Evolutionary conservation across 1,140 invertebrate species (phyloP), one percentile per base, ranked within the genome.

Genomic region (Formica selysi): DNA sequence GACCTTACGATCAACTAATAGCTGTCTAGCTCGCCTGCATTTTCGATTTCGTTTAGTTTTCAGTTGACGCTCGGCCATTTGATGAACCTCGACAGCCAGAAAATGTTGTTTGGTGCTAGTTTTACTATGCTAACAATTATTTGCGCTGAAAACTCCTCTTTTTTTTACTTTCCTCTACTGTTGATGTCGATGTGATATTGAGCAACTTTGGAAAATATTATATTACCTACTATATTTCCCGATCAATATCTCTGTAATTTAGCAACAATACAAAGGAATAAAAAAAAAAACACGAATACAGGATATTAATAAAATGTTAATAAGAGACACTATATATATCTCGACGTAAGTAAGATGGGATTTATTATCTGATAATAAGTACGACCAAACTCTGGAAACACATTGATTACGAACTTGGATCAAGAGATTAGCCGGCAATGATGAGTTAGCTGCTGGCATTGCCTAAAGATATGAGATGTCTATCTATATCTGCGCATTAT

Each of bases 31-130:
- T 29, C 54, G 22, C 38, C 44, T 32, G 76, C 41, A 19, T 78
- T 76, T 32, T 16, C 74, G 22, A 44, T 44, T 22, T 38, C 32
- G 54, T 13, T 68, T 48, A 38, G 54, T 80, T 68, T 80, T 80
- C 48, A 38, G 22, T 38, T 19, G 44, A 67, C 22, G n/a, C 8
- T 54, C 16, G 32, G 1, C 13, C 13, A 2, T 16, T 57, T 32
- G 19, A 41, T 36, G 76, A 41, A 22, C 16, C 32, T 29, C 32
- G 64, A 11, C 26, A 41, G n/a, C 11, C 3, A 26, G 76, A 36
- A 57, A 80, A 68, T 80, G 65, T 26, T n/a, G 61, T 54, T 36
- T 19, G 16, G n/a, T 51, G 38, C 41, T 7, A 7, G 19, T 51
- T 67, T 51, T 16, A 13, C 41, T n/a, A 5, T 13, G 32, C 22